Conservation (phyloP, 2,797 vertebrate species). For the Pseudotriccus pelzelni region DNA sequence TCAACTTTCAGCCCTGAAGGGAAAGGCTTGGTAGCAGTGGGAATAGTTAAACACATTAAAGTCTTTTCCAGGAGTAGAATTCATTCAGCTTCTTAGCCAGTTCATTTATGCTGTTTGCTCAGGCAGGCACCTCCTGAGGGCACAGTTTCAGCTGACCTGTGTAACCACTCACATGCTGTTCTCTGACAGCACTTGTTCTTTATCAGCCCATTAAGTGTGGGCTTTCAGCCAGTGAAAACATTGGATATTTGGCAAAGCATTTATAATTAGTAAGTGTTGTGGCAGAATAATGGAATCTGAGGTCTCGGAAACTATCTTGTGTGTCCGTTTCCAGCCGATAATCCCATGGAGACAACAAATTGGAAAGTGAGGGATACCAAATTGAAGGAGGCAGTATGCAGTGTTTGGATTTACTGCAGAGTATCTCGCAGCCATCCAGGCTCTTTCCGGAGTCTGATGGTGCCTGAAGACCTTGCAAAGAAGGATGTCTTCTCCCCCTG, state of each 20-base stretch:
- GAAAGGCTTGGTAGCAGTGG: neutral
- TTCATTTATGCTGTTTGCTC: neutral
- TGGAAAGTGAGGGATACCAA: neutral
- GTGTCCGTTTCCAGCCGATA: neutral
- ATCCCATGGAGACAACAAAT: neutral
- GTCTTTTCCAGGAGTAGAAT: neutral
- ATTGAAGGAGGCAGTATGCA: neutral
- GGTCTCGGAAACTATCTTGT: neutral
- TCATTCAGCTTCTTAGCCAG: neutral
- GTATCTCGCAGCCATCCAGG: neutral
- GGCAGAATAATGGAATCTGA: conserved; percentile 48
- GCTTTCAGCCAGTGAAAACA: conserved; percentile 49
- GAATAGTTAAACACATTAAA: neutral
- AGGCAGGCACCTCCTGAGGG: neutral
- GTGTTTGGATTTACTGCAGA: neutral
- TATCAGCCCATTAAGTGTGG: conserved; percentile 45
- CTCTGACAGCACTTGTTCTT: conserved; percentile 24
- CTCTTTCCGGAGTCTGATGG: neutral
- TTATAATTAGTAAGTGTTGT: conserved; percentile 35
- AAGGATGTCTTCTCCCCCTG: neutral
- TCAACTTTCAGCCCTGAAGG: neutral
- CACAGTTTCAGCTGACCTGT: neutral
- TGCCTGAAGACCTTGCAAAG: neutral
- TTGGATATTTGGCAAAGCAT: conserved; percentile 19
- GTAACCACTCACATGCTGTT: neutral